Conservation (phyloP, 1,140 invertebrate species). For the Homarus americanus region DNA sequence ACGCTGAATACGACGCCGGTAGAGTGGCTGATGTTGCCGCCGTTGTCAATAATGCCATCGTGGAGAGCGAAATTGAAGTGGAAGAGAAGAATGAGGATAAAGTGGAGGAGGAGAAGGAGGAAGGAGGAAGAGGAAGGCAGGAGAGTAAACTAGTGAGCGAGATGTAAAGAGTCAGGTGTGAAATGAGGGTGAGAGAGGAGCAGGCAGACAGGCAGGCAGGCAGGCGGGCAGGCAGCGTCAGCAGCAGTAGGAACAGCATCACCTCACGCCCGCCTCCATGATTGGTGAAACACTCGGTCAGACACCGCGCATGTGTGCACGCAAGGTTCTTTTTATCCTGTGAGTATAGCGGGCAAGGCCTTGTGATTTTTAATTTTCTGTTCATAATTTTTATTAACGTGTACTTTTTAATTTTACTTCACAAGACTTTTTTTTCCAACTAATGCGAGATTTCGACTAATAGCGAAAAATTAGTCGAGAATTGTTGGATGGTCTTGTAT, state of each 20-base stretch:
- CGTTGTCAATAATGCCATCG: too few relatives aligned
- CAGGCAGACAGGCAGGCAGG: not conserved
- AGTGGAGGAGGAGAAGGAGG: not conserved
- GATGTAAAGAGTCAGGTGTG: not conserved
- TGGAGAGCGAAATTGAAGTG: not conserved
- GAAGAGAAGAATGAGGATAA: not conserved
- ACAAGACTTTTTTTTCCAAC: constrained; percentile 45
- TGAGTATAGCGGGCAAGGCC: constrained; percentile 38
- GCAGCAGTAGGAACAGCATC: not conserved
- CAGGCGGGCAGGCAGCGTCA: not conserved
- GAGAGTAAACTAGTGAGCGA: not conserved
- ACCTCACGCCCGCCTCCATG: not conserved
- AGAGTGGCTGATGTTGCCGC: too few relatives aligned
- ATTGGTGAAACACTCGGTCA: constrained; percentile 1
- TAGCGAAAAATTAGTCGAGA: constrained; percentile 41
- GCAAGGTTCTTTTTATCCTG: constrained; percentile 19
- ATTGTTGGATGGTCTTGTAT: constrained; percentile 5
- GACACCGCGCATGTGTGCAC: not conserved
- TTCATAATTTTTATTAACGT: constrained; percentile 56
- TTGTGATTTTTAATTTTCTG: constrained; percentile 61
- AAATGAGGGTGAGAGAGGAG: not conserved
- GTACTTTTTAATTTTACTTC: constrained; percentile 50
- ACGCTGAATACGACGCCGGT: too few relatives aligned
- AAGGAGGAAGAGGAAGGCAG: not conserved
- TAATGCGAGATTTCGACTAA: constrained; percentile 61